Percentiles rank a stretch among this genome's conserved stretches.
Evolutionary conservation across 2,113 vertebrate species (phyloP).

Genomic region (Orthochromis indermauri): DNA sequence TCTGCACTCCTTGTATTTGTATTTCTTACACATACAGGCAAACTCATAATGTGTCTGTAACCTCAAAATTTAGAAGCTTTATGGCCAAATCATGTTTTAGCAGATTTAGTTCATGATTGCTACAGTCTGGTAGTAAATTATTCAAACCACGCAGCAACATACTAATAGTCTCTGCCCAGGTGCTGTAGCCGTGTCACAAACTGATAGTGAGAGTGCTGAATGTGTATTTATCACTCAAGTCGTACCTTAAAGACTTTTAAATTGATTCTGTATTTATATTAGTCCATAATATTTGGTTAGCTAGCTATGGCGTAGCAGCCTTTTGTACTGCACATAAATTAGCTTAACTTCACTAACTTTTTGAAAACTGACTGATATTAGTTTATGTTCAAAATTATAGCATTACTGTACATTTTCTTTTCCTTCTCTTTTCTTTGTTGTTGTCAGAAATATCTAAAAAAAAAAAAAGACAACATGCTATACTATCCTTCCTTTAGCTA

Average conservation of each 20-base stretch:
- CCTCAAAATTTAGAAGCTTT: neutral
- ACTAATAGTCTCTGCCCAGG: neutral
- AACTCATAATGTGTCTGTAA: neutral
- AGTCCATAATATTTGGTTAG: neutral
- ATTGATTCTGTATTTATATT: neutral
- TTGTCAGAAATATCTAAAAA: neutral
- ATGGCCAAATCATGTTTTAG: neutral
- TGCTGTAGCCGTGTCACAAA: neutral
- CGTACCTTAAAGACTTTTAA: neutral
- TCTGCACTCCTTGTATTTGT: no score
- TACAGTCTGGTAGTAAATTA: neutral
- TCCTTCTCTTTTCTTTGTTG: neutral
- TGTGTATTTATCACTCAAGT: neutral
- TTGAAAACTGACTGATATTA: neutral
- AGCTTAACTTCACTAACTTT: neutral
- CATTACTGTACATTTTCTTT: neutral
- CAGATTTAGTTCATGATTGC: neutral
- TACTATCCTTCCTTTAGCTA: neutral
- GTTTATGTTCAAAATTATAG: neutral
- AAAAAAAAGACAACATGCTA: neutral
- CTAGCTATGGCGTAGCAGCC: neutral
- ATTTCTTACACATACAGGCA: neutral
- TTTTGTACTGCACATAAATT: neutral
- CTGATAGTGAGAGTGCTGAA: neutral
- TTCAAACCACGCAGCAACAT: neutral